These are phyloP conservation scores for Sialis lutaria DNA, from an alignment of 2,888 invertebrate species.

Conservation along the genomic window DNA sequence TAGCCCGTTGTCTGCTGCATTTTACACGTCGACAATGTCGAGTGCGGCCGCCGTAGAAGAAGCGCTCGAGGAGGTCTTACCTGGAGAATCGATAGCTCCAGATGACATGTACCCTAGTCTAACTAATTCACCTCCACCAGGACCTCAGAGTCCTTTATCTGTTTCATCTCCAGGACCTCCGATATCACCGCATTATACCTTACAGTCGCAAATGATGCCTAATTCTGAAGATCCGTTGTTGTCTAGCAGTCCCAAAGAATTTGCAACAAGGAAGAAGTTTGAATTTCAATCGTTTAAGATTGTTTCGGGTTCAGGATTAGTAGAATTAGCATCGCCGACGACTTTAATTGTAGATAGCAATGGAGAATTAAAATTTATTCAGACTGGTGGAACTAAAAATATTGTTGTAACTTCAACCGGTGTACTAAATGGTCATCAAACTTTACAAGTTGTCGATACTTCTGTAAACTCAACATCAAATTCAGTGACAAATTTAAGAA, in stretches of 20 bases:
- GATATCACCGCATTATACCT: constrained; percentile 16
- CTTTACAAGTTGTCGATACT: not conserved
- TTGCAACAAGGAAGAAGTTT: constrained; percentile 36
- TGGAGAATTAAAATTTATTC: constrained; percentile 41
- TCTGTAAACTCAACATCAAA: not conserved
- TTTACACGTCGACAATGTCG: constrained; percentile 70
- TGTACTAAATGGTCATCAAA: not conserved
- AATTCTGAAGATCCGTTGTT: constrained; percentile 73
- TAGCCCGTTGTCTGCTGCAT: constrained; percentile 66
- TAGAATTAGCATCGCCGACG: constrained; percentile 26
- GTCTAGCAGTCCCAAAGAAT: constrained; percentile 71
- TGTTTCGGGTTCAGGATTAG: constrained; percentile 26
- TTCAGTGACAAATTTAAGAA: not conserved
- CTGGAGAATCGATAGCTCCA: constrained; percentile 49
- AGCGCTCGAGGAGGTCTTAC: constrained; percentile 67
- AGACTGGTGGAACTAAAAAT: constrained; percentile 28
- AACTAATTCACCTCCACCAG: constrained; percentile 37
- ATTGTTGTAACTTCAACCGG: constrained; percentile 17
- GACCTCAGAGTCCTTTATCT: constrained; percentile 39
- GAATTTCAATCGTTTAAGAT: constrained; percentile 39
- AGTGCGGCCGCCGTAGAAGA: constrained; percentile 77
- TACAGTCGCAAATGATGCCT: constrained; percentile 71
- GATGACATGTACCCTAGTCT: constrained; percentile 29
- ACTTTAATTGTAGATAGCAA: constrained; percentile 41
- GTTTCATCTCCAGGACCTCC: constrained; percentile 24